Conservation (phyloP, 2,113 vertebrate genomes). For the Zosterops pallidus region DNA sequence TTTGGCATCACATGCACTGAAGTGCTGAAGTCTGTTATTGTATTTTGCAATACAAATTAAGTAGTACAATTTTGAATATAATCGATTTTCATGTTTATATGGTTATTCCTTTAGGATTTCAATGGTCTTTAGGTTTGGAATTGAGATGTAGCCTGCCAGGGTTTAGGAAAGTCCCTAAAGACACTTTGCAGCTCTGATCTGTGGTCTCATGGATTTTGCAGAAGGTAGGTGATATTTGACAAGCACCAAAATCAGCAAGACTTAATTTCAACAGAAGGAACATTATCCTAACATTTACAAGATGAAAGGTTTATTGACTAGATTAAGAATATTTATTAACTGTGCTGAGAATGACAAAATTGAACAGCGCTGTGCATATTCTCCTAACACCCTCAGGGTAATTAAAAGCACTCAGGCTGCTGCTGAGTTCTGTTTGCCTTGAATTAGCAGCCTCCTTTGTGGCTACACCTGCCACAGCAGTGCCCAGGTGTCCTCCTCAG, state of each 20-base stretch:
- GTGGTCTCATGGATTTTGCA: neutral
- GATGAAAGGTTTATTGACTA: conserved; percentile 28
- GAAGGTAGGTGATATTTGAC: neutral
- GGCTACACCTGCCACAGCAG: neutral
- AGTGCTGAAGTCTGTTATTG: neutral
- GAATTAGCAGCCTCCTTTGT: neutral
- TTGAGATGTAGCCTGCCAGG: neutral
- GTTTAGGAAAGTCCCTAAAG: neutral
- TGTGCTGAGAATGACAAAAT: neutral
- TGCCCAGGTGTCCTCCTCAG: neutral
- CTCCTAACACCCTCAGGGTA: neutral
- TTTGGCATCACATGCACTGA: neutral
- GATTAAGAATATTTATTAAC: conserved; percentile 32
- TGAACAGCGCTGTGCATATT: neutral
- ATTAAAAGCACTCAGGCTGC: neutral
- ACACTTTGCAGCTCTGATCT: neutral
- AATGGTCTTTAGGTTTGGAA: neutral
- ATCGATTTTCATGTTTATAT: neutral
- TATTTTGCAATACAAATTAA: neutral
- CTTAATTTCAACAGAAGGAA: conserved; percentile 8
- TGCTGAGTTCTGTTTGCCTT: neutral
- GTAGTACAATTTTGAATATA: neutral
- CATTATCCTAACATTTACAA: conserved; percentile 27
- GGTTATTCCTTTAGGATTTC: neutral
- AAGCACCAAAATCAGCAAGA: neutral